These are phyloP conservation scores for Yponomeuta cagnagella DNA, from an alignment of 2,888 invertebrate genomes.

Conservation along the genomic window DNA sequence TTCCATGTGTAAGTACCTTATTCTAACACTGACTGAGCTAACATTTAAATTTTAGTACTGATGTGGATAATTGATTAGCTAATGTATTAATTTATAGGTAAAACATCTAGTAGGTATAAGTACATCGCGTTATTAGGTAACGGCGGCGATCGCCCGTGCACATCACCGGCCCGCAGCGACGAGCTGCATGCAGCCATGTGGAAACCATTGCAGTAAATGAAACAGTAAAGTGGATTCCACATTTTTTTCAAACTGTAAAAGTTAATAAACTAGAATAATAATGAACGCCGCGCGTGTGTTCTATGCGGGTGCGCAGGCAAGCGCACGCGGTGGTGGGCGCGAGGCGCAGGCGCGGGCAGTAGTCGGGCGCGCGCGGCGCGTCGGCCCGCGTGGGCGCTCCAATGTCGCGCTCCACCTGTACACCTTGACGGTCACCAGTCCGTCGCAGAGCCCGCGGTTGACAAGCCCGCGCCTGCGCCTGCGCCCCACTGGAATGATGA, in stretches of 20 bases:
- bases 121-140: constrained; percentile 11
- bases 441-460: constrained; percentile 6
- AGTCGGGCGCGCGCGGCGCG: constrained; percentile 23
- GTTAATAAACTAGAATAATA: constrained; percentile 53
- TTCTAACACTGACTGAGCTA: too few relatives aligned
- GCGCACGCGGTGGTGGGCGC: constrained; percentile 19
- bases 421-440: neutral
- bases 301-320: constrained; percentile 42
- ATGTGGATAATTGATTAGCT: too few relatives aligned
- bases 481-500: constrained; percentile 41
- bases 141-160: constrained; percentile 8
- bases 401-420: constrained; percentile 12
- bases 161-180: constrained; percentile 6
- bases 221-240: constrained; percentile 42
- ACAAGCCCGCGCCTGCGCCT: constrained; percentile 25
- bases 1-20: too few relatives aligned
- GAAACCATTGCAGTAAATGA: constrained; percentile 44
- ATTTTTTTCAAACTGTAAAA: constrained; percentile 63
- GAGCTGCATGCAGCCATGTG: constrained; percentile 37
- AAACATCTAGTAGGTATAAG: neutral
- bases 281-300: constrained; percentile 47
- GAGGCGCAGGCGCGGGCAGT: constrained; percentile 9
- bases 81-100: neutral
- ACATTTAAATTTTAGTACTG: too few relatives aligned
- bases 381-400: constrained; percentile 24